Conservation (phyloP, 2,113 vertebrate species). For the Xiphophorus maculatus region DNA sequence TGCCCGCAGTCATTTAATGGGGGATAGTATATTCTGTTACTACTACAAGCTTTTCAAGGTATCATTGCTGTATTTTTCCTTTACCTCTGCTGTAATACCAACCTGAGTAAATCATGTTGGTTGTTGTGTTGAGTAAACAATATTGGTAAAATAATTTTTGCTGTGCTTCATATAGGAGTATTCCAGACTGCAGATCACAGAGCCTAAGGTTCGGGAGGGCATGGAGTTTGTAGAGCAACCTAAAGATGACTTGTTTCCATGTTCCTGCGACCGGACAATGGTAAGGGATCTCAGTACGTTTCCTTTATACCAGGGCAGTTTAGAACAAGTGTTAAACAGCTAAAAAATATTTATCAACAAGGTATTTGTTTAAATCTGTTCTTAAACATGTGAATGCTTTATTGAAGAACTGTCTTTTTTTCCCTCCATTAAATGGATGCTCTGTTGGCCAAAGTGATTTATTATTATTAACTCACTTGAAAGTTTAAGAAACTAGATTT, state of each 20-base stretch:
- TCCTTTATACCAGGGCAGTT: not conserved
- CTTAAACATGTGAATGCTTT: not conserved
- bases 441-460: not conserved
- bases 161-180: conserved; percentile 83
- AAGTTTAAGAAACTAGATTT: not conserved
- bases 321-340: not conserved
- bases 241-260: conserved; percentile 92
- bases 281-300: conserved; percentile 58
- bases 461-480: not conserved
- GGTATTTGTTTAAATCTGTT: not conserved
- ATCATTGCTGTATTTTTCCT: conserved; percentile 37
- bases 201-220: conserved; percentile 87
- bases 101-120: no score
- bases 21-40: conserved; percentile 93
- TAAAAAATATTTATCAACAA: no score
- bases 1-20: conserved; percentile 92
- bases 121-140: not conserved
- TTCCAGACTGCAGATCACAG: conserved; percentile 85
- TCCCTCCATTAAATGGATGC: no score
- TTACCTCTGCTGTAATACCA: not conserved
- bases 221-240: conserved; percentile 93
- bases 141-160: not conserved
- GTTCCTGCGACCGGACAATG: conserved; percentile 86
- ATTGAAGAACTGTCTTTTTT: not conserved
- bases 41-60: conserved; percentile 96